Percentiles rank a stretch among this genome's conserved stretches.
phyloP scores from a whole-genome alignment of 2,888 invertebrate species.

The Drosophila longiperda region DNA sequence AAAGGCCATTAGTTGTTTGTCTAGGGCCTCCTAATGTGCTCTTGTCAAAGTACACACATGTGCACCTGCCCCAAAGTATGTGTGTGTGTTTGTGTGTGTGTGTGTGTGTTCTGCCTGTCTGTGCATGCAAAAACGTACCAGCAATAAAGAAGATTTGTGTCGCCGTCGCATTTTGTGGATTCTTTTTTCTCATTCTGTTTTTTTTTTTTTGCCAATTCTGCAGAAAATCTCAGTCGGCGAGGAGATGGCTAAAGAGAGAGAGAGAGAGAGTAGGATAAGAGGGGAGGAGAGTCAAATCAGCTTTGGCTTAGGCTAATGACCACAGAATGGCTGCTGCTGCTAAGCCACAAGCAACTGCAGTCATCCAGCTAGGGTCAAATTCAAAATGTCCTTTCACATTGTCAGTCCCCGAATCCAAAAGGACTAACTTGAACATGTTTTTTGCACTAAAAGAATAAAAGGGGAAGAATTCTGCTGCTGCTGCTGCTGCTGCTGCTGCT shows the following conservation, averaged over 20 bases:
- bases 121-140: slow-evolving; percentile 74
- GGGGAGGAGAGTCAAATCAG: slow-evolving; percentile 61
- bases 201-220: slow-evolving; percentile 67
- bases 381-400: slow-evolving; percentile 67
- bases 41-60: slow-evolving; percentile 70
- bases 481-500: slow-evolving; percentile 14
- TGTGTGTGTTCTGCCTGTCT: slow-evolving; percentile 44
- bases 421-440: slow-evolving; percentile 48
- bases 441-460: slow-evolving; percentile 12
- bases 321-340: slow-evolving; percentile 75
- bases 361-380: slow-evolving; percentile 52
- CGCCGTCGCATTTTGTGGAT: slow-evolving; percentile 76
- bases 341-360: slow-evolving; percentile 70
- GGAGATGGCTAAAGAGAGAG: neutral
- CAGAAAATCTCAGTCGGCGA: slow-evolving; percentile 66
- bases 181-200: slow-evolving; percentile 30
- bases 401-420: slow-evolving; percentile 41
- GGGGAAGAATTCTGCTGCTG: neutral
- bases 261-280: slow-evolving; percentile 11
- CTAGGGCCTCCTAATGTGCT: slow-evolving; percentile 73
- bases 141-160: slow-evolving; percentile 80
- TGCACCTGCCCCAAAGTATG: slow-evolving; percentile 16
- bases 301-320: slow-evolving; percentile 80
- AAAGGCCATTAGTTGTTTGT: slow-evolving; percentile 80
- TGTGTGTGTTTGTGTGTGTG: neutral